Percentiles rank a stretch among this genome's conserved stretches.
These are phyloP conservation scores for Umimayanthus chanpuru DNA, from an alignment of 92 coral and sea anemone species.

Conservation along the genomic window DNA sequence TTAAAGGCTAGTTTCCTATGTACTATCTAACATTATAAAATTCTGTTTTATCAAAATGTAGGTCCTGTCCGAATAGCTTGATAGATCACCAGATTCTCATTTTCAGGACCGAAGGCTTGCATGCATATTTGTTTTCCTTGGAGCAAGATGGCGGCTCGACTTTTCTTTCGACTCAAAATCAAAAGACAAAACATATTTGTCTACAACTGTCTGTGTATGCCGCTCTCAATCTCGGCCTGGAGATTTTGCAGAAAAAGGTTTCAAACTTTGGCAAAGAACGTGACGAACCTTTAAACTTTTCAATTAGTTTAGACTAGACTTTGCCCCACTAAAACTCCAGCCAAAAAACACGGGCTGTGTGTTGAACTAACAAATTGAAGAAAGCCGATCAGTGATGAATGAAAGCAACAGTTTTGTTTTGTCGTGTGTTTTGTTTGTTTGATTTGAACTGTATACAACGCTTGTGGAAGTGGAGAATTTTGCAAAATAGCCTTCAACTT, in stretches of 20 bases:
- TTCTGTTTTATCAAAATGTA: slow-evolving; percentile 34
- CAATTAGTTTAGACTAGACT: not conserved
- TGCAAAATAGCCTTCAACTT: slow-evolving; percentile 14
- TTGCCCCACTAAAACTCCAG: not conserved
- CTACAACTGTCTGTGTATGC: not conserved
- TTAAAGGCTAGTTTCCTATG: not conserved
- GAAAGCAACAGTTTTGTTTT: not conserved
- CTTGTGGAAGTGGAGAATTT: slow-evolving; percentile 12
- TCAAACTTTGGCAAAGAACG: not conserved
- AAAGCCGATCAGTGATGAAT: not conserved
- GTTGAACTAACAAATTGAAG: not conserved
- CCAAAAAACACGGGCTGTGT: no score
- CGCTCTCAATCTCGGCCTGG: slow-evolving; percentile 10
- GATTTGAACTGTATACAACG: slow-evolving; percentile 8
- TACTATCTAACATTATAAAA: slow-evolving; percentile 5
- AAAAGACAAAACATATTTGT: slow-evolving; percentile 7
- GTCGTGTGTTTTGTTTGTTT: slow-evolving; percentile 4
- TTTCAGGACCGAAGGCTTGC: slow-evolving; percentile 16
- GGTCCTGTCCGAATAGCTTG: slow-evolving; percentile 33
- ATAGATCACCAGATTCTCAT: slow-evolving; percentile 15
- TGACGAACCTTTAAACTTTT: not conserved
- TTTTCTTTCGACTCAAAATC: slow-evolving; percentile 12
- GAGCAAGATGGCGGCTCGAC: slow-evolving; percentile 12
- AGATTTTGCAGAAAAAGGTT: slow-evolving; percentile 4
- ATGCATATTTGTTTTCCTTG: slow-evolving; percentile 9